Evolutionary conservation across 1,140 invertebrate species (phyloP).

Genomic region (Heliconius hermathena): DNA sequence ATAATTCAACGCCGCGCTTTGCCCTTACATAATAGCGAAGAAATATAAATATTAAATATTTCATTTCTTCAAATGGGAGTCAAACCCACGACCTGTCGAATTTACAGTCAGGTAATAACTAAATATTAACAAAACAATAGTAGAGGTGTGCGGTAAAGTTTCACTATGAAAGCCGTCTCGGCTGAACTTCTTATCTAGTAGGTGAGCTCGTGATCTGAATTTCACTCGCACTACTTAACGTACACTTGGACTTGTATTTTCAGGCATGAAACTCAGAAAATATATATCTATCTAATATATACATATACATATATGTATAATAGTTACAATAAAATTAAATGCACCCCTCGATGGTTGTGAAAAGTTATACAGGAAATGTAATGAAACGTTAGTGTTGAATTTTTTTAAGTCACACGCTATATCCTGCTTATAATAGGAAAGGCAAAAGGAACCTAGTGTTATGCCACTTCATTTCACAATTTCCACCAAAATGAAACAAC

Average conservation of each 20-base stretch:
- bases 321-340: not conserved
- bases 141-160: slow-evolving; percentile 7
- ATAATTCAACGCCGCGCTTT: no score
- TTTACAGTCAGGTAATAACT: no score
- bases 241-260: slow-evolving; percentile 11
- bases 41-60: no score
- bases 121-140: not conserved
- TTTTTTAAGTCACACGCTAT: no score
- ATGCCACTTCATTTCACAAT: no score
- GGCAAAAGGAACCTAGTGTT: no score
- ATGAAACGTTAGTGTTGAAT: no score
- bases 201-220: slow-evolving; percentile 18
- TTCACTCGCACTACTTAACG: slow-evolving; percentile 12
- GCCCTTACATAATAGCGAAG: no score
- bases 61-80: no score
- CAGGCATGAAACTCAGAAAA: not conserved
- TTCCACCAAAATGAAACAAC: no score
- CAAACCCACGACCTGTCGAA: no score
- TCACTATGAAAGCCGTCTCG: slow-evolving; percentile 9
- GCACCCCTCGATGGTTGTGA: not conserved
- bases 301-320: not conserved
- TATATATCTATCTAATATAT: not conserved
- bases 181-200: slow-evolving; percentile 16
- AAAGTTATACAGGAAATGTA: not conserved
- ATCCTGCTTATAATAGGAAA: no score